Evolutionary conservation across 2,113 vertebrate species (phyloP).

Genomic region (Equus przewalskii): DNA sequence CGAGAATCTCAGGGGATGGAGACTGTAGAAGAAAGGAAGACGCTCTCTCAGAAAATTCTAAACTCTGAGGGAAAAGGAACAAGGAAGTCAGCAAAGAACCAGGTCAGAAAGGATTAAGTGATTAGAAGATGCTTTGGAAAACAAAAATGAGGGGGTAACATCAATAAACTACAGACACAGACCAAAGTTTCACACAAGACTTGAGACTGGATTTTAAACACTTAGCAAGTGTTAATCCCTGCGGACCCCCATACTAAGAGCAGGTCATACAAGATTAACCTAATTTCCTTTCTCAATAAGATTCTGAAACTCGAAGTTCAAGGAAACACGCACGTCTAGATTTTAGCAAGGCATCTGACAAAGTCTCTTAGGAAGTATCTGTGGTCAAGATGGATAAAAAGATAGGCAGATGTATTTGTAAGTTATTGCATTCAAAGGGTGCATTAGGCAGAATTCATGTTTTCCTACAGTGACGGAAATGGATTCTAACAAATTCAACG

Average conservation of each 20-base stretch:
- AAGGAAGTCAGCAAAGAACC: conserved; percentile 14
- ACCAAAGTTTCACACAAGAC: background rate
- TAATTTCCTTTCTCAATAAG: conserved; percentile 19
- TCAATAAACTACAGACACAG: background rate
- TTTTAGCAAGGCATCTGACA: background rate
- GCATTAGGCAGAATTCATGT: background rate
- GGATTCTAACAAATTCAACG: background rate
- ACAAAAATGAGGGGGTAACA: conserved; percentile 18
- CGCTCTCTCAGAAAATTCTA: conserved; percentile 9
- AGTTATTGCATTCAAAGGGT: background rate
- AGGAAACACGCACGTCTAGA: background rate
- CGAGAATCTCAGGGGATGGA: background rate
- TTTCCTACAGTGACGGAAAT: background rate
- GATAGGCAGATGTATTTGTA: background rate
- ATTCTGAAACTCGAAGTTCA: background rate
- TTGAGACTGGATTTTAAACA: conserved; percentile 35
- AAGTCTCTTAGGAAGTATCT: conserved; percentile 13
- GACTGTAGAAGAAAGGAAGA: background rate
- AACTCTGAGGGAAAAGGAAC: background rate
- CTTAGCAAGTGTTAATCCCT: background rate
- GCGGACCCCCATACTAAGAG: background rate
- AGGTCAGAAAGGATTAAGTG: background rate
- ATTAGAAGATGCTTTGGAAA: conserved; percentile 34
- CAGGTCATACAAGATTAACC: conserved; percentile 15
- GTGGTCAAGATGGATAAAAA: conserved; percentile 10